Evolutionary conservation across 2,888 invertebrate genomes (phyloP).

Genomic region (Lithophane ornitopus): DNA sequence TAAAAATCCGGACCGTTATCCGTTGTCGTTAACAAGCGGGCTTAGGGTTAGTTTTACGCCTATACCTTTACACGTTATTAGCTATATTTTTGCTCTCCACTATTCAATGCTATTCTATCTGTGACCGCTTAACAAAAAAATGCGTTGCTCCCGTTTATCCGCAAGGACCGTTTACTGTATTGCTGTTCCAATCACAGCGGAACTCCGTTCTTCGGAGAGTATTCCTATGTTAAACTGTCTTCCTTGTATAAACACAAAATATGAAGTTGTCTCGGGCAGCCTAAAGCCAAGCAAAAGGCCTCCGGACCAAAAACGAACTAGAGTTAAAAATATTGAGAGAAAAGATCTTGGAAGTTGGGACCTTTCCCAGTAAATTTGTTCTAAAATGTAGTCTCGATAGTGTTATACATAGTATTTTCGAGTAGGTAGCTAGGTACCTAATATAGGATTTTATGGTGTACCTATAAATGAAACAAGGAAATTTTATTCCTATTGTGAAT

Average conservation of each 20-base stretch:
- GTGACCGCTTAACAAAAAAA: neutral
- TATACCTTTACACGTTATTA: neutral
- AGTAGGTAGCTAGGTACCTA: too few relatives aligned
- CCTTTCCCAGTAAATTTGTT: neutral
- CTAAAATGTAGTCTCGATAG: neutral
- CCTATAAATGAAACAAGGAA: slow-evolving; percentile 2
- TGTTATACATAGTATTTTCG: neutral
- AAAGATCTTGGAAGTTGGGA: neutral
- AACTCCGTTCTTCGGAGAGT: neutral
- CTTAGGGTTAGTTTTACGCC: neutral
- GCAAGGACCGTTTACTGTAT: neutral
- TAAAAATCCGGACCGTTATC: too few relatives aligned
- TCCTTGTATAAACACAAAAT: neutral
- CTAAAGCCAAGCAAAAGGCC: neutral
- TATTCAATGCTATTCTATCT: slow-evolving; percentile 7
- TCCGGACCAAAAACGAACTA: neutral
- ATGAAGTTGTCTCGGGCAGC: neutral
- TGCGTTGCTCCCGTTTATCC: neutral
- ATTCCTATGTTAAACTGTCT: neutral
- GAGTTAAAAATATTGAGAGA: neutral
- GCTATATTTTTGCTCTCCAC: neutral
- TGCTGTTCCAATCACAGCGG: slow-evolving; percentile 3
- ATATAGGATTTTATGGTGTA: neutral
- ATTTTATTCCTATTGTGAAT: slow-evolving; percentile 3
- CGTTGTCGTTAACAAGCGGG: too few relatives aligned